A percentile compares a stretch with the other conserved stretches of the same genome.
Evolutionary conservation across 1,140 invertebrate species (phyloP).

Genomic region (Drosophila tsacasi): DNA sequence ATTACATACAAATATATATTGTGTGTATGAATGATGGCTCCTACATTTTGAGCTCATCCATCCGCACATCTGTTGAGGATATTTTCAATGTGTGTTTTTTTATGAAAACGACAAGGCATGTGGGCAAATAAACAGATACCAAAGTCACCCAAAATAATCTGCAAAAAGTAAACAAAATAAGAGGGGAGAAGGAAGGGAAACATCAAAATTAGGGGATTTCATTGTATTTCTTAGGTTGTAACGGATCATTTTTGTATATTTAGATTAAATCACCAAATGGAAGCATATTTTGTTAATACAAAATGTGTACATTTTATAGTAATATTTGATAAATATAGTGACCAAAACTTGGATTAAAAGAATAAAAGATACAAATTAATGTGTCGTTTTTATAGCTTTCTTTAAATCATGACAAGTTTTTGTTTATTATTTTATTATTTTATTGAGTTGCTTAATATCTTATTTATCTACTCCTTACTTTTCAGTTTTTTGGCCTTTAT

Average conservation of each 20-base stretch:
- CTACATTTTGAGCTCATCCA: constrained; percentile 53
- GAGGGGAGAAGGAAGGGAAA: constrained; percentile 19
- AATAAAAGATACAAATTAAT: too few relatives aligned
- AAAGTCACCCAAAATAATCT: constrained; percentile 23
- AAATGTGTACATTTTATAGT: not conserved
- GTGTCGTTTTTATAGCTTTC: too few relatives aligned
- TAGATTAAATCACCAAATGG: constrained; percentile 1
- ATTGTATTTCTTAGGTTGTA: not conserved
- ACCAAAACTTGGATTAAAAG: not conserved
- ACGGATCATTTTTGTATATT: not conserved
- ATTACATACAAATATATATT: constrained; percentile 16
- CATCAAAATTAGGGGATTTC: constrained; percentile 7
- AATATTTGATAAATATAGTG: not conserved
- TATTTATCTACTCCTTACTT: too few relatives aligned
- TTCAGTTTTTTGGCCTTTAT: too few relatives aligned
- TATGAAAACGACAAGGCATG: constrained; percentile 37
- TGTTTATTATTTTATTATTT: too few relatives aligned
- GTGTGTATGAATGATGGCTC: constrained; percentile 12
- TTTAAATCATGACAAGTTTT: too few relatives aligned
- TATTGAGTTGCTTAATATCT: too few relatives aligned
- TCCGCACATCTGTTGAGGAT: constrained; percentile 67
- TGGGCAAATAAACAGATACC: constrained; percentile 56
- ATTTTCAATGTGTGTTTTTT: constrained; percentile 34
- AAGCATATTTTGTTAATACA: not conserved
- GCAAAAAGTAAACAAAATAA: constrained; percentile 42